Evolutionary conservation across 2,888 invertebrate species (phyloP), one percentile per base, ranked within the genome.

Genomic region (Agriopis aurantiaria): DNA sequence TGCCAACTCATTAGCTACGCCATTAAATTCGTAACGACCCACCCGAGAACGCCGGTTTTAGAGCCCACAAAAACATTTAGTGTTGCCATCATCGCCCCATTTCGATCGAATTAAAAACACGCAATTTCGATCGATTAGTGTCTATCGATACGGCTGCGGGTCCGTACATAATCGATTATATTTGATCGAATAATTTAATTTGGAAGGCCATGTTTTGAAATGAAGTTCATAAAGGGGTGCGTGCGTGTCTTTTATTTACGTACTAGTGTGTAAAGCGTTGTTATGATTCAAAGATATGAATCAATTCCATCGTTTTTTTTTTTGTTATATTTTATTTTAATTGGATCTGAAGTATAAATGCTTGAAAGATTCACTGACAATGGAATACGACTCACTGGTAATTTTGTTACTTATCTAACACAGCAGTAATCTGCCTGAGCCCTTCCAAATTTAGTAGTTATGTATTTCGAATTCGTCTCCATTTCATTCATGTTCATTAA

Each of bases 1-100:
- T 73, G 73, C 72, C 71, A 73, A 80, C 81, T 85, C 85, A 85
- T 87, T 86, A 85, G 81, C 61, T 55, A 71, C 63, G 71, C 79
- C 79, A 84, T 86, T 81, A 85, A 83, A 79, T 69, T 66, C 55
- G 78, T 87, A 81, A 87, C 84, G 86, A 85, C 65, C 83, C 63
- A 56, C 57, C 55, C 56, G 46, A 58, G 61, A 65, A 80, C 78
- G 74, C 66, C 63, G 53, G 46, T 65, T 71, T 74, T 72, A 72
- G 55, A 69, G 68, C 64, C 82, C 80, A 79, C 82, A 82, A 81
- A 83, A 83, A 82, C 78, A 75, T 68, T 74, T 73, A 70, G 69
- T 73, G 75, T 75, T 74, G 77, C 78, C 78, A 78, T 80, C 78
- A 78, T 78, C 74, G 64, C 72, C 68, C 65, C 71, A 71, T 71